These are phyloP conservation scores for human (Homo sapiens) DNA, from an alignment of 2,113 vertebrate genomes.

Conservation along the genomic window DNA sequence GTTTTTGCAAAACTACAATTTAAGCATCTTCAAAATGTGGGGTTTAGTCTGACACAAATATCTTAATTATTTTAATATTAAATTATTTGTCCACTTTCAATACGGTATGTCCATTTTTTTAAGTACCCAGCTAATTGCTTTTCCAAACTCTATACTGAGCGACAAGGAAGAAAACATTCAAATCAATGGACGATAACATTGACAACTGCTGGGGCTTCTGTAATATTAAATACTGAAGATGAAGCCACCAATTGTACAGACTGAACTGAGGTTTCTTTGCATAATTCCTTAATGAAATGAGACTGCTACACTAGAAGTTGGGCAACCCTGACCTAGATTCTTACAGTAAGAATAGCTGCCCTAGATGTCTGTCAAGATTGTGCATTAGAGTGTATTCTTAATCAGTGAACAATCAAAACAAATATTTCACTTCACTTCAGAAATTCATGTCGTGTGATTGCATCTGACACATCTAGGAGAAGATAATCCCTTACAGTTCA, in stretches of 20 bases:
- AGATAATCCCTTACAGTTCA: slow-evolving; percentile 65
- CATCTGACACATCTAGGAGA: slow-evolving; percentile 72
- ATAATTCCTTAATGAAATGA: slow-evolving; percentile 69
- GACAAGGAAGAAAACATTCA: slow-evolving; percentile 23
- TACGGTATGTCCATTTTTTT: background rate
- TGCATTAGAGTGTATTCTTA: slow-evolving; percentile 70
- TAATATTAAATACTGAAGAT: slow-evolving; percentile 20
- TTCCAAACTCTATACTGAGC: slow-evolving; percentile 7
- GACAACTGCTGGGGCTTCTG: background rate
- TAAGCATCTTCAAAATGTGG: background rate
- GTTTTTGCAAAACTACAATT: slow-evolving; percentile 9
- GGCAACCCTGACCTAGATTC: slow-evolving; percentile 70
- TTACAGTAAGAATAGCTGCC: slow-evolving; percentile 50
- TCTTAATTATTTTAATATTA: slow-evolving; percentile 41
- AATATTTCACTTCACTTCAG: slow-evolving; percentile 76
- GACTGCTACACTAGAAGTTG: slow-evolving; percentile 46
- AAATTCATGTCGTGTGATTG: slow-evolving; percentile 56
- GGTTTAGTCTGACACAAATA: background rate
- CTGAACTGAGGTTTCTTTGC: slow-evolving; percentile 43
- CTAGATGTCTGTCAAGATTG: slow-evolving; percentile 72
- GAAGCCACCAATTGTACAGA: slow-evolving; percentile 14
- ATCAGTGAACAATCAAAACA: slow-evolving; percentile 78
- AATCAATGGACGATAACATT: background rate
- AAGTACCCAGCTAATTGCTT: background rate
- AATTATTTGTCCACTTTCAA: slow-evolving; percentile 13